A percentile compares a stretch with the other conserved stretches of the same genome.
These are phyloP conservation scores for Goniozus legneri DNA, from an alignment of 1,140 invertebrate species.

Conservation along the genomic window DNA sequence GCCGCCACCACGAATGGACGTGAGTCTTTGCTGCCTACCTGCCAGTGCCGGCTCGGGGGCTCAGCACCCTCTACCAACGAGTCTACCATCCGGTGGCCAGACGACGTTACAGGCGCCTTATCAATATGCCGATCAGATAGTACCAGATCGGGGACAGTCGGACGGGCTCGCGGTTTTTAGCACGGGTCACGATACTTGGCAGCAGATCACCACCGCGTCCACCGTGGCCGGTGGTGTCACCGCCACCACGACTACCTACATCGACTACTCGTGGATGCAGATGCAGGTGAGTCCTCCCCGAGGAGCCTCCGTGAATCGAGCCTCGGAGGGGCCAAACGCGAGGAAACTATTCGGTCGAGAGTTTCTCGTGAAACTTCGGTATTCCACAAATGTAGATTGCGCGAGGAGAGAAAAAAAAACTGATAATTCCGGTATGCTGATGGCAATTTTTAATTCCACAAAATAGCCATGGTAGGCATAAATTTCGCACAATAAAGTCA, in stretches of 20 bases:
- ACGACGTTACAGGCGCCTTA: constrained; percentile 35
- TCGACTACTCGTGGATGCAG: constrained; percentile 53
- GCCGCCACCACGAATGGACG: constrained; percentile 52
- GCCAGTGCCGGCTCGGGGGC: constrained; percentile 44
- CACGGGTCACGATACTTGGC: constrained; percentile 42
- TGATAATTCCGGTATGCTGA: too few relatives aligned
- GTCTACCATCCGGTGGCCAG: constrained; percentile 33
- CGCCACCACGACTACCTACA: constrained; percentile 42
- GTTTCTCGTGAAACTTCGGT: too few relatives aligned
- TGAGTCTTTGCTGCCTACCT: constrained; percentile 50
- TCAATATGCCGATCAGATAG: constrained; percentile 51
- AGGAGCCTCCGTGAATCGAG: too few relatives aligned
- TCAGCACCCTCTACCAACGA: constrained; percentile 39
- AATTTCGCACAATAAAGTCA: constrained; percentile 13
- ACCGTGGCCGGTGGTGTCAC: constrained; percentile 28
- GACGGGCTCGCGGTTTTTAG: constrained; percentile 39
- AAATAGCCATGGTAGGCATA: background rate
- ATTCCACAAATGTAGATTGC: too few relatives aligned
- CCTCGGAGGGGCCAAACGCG: too few relatives aligned
- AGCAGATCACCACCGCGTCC: constrained; percentile 35
- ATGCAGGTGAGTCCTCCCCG: constrained; percentile 44
- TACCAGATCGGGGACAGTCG: constrained; percentile 46
- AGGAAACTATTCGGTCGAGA: too few relatives aligned
- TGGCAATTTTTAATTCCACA: too few relatives aligned
- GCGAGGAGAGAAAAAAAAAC: too few relatives aligned